Base-by-base conservation (phyloP, 1,140 invertebrate species). In the Gonatopus flavifemur region DNA sequence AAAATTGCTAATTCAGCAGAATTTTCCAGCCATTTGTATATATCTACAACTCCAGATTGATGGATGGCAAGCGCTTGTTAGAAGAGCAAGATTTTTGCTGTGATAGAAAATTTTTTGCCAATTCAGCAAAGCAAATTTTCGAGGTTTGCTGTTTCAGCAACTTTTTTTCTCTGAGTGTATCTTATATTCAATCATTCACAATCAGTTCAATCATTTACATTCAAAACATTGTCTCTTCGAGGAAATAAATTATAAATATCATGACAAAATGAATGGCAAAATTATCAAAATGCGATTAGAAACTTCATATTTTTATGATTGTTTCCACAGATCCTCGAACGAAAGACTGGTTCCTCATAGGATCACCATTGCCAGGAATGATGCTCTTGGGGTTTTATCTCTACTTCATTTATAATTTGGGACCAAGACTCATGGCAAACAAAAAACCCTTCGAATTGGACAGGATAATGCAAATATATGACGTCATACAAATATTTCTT, bases 351-450 rank as follows among this genome's bases (percentile, higher is more conserved):
- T 81, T 82, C 31, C 60, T 88, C 1, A 84, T 88, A 57, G 55
- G 69, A 5, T 80, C 82, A 1, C 84, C 85, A n/a, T 82, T 79
- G 62, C 79, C 78, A 6, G 72, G 78, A 0, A 5, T 84, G 2
- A 53, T 57, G 1, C 76, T 92, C 8, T 71, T 91, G 40, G 63
- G 76, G 7, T 67, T 83, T 8, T 93, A 92, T 62, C 72, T 90
- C 28, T 76, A 84, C 32, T 82, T 88, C 46, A 83, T 92, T 2
- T 79, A 84, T 25, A 79, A 81, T 28, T 74, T 87, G 44, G 88
- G 91, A 3, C 90, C 89, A 2, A 77, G 76, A 40, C 80, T 84
- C 32, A 94, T 94, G 91, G 81, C 81, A 51, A 80, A 86, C 45
- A 79, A 88, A 42, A 74, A 83, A 57, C 84, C 91, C 0, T 88